A percentile compares a stretch with the other conserved stretches of the same genome.
Conservation (phyloP, 1,140 invertebrate genomes). For the Penaeus japonicus region DNA sequence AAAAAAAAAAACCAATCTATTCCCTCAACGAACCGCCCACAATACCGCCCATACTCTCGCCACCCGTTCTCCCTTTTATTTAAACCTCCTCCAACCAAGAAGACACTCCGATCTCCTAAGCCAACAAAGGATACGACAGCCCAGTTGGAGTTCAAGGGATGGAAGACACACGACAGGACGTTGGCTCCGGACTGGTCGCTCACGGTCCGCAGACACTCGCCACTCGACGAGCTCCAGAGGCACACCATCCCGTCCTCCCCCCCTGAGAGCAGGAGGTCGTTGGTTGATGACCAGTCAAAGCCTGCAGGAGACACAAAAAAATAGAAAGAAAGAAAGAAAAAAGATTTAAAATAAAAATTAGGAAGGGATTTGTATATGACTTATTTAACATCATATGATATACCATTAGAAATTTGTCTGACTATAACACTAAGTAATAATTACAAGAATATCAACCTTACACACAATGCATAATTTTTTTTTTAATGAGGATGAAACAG, state of each 20-base stretch:
- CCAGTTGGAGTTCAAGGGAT: conserved; percentile 88
- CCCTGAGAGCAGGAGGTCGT: conserved; percentile 83
- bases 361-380: neutral
- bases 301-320: conserved; percentile 58
- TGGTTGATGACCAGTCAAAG: conserved; percentile 86
- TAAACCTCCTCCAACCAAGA: too few relatives aligned
- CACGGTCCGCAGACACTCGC: conserved; percentile 74
- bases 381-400: neutral
- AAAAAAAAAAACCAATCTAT: too few relatives aligned
- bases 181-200: conserved; percentile 72
- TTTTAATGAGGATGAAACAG: too few relatives aligned
- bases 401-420: neutral
- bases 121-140: conserved; percentile 73
- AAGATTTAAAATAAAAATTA: neutral
- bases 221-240: conserved; percentile 75
- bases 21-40: too few relatives aligned
- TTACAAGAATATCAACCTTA: neutral
- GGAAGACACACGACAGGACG: conserved; percentile 80
- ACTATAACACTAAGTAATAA: neutral
- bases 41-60: too few relatives aligned
- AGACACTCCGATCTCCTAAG: too few relatives aligned
- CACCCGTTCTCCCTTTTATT: too few relatives aligned
- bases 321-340: conserved; percentile 63
- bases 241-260: conserved; percentile 79
- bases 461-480: conserved; percentile 38